phyloP scores from a whole-genome alignment of 2,888 invertebrate species.

The Cylloceria caligata region DNA sequence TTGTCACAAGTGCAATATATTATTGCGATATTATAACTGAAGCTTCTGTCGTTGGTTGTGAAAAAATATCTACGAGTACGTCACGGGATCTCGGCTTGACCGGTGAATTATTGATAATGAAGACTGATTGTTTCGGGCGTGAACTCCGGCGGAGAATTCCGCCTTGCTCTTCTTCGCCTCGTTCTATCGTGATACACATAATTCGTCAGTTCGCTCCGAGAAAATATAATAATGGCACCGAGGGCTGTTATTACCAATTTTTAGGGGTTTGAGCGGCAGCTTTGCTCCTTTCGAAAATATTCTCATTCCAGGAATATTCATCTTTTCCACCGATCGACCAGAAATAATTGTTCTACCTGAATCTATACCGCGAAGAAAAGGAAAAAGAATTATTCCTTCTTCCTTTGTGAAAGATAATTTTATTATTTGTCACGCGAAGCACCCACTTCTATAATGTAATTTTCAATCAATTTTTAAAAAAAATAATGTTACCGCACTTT shows the following conservation, averaged over 20 bases:
- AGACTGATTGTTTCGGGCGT: conserved; percentile 76
- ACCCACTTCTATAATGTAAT: background rate
- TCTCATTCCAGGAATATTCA: background rate
- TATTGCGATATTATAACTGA: background rate
- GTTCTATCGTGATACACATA: background rate
- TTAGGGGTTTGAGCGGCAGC: background rate
- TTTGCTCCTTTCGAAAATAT: background rate
- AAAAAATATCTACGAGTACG: conserved; percentile 62
- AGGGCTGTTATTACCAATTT: conserved; percentile 30
- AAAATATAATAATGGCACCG: conserved; percentile 27
- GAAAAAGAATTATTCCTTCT: background rate
- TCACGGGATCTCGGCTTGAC: conserved; percentile 73
- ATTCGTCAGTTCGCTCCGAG: background rate
- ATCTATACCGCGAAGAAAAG: background rate
- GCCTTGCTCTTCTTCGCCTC: conserved; percentile 33
- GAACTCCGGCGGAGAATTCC: conserved; percentile 35
- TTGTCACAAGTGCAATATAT: background rate
- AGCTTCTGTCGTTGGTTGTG: conserved; percentile 6
- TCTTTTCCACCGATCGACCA: background rate
- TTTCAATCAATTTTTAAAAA: no score
- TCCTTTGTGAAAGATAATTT: background rate
- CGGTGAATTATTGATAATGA: conserved; percentile 78
- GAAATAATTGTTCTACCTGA: conserved; percentile 39
- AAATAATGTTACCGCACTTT: no score
- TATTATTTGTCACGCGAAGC: background rate